Conservation (phyloP, 2,113 vertebrate genomes). For the Centropus bengalensis region DNA sequence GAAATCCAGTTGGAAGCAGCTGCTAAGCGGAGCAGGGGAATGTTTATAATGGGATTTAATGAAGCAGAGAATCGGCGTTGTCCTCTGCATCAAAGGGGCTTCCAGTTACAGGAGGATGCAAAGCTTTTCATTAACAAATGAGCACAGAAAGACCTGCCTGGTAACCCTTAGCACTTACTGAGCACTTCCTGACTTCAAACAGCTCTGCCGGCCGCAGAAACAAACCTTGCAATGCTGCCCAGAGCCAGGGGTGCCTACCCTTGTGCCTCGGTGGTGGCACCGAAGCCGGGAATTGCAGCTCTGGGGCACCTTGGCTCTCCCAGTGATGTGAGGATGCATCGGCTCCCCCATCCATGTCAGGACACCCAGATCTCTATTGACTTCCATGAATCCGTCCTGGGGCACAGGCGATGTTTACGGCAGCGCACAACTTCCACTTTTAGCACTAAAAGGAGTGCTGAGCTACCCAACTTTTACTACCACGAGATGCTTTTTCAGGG, state of each 20-base stretch:
- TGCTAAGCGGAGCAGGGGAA: background rate
- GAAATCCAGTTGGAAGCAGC: background rate
- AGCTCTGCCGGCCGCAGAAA: background rate
- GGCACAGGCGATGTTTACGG: background rate
- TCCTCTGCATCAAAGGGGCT: slow-evolving; percentile 1
- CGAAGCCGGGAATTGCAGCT: background rate
- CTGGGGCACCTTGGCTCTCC: background rate
- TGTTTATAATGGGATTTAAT: background rate
- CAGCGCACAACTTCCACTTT: background rate
- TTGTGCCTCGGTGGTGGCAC: too few relatives aligned
- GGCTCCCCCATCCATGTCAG: background rate
- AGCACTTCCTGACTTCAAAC: background rate
- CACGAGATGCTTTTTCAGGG: background rate
- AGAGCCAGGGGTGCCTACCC: accelerated
- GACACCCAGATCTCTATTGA: background rate
- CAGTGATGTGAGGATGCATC: background rate
- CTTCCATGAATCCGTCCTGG: background rate
- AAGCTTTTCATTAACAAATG: background rate
- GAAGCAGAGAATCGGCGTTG: background rate
- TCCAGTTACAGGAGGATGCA: background rate
- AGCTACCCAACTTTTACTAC: background rate
- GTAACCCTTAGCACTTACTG: background rate
- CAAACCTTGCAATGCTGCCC: background rate
- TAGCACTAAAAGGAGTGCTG: background rate
- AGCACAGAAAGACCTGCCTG: background rate